A percentile compares a stretch with the other conserved stretches of the same genome.
phyloP scores from a whole-genome alignment of 2,113 vertebrate species.

The Thamnophis sirtalis region DNA sequence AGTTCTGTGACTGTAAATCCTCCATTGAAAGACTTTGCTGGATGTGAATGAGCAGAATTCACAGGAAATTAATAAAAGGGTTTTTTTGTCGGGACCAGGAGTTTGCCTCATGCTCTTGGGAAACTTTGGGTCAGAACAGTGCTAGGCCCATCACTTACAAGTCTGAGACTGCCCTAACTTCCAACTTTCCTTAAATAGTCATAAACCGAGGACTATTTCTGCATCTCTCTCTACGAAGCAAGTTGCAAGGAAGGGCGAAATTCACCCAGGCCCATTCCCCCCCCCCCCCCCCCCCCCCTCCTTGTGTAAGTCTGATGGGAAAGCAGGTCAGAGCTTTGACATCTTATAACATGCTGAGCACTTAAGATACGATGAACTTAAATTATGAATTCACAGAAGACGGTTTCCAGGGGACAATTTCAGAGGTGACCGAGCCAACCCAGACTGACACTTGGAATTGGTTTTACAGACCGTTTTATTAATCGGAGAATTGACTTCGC shows the following conservation, averaged over 20 bases:
- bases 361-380: neutral
- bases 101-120: no score
- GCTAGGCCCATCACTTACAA: neutral
- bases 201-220: neutral
- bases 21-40: no score
- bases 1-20: no score
- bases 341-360: neutral
- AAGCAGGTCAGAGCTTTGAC: neutral
- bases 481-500: neutral
- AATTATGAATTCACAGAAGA: neutral
- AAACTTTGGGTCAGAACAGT: no score
- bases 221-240: conserved; percentile 38
- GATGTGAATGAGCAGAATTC: no score
- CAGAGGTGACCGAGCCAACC: neutral
- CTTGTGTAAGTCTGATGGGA: neutral
- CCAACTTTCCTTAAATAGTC: neutral
- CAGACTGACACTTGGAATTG: neutral
- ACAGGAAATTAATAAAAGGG: no score
- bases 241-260: conserved; percentile 36
- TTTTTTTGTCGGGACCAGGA: no score
- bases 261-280: conserved; percentile 37
- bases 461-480: neutral
- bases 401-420: neutral
- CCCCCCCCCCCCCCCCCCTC: conserved; percentile 36
- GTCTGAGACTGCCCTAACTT: neutral